Evolutionary conservation across 2,888 invertebrate species (phyloP).

Genomic region (Malacosoma neustria): DNA sequence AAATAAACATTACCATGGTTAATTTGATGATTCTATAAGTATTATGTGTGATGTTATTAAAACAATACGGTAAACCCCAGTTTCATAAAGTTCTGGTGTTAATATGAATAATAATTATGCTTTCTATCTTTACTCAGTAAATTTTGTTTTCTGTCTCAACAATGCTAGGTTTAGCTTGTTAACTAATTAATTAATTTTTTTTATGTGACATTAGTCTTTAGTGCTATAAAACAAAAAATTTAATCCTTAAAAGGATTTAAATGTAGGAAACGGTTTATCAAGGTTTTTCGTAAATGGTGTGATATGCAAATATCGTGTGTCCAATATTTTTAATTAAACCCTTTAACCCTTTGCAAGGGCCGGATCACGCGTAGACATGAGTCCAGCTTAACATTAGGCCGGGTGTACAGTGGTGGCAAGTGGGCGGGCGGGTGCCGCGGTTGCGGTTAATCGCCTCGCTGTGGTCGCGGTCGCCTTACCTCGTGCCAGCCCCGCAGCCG

Average conservation of each 20-base stretch:
- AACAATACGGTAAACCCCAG: too few relatives aligned
- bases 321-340: slow-evolving; percentile 24
- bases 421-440: slow-evolving; percentile 26
- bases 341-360: slow-evolving; percentile 19
- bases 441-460: slow-evolving; percentile 34
- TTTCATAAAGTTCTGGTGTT: too few relatives aligned
- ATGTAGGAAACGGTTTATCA: not conserved
- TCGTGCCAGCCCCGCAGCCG: slow-evolving; percentile 20
- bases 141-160: too few relatives aligned
- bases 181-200: too few relatives aligned
- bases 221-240: not conserved
- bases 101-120: too few relatives aligned
- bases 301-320: slow-evolving; percentile 1
- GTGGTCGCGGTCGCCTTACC: slow-evolving; percentile 29
- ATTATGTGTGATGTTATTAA: too few relatives aligned
- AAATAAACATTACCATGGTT: not conserved
- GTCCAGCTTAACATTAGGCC: slow-evolving; percentile 32
- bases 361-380: slow-evolving; percentile 28
- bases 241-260: not conserved
- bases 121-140: too few relatives aligned
- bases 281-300: slow-evolving; percentile 3
- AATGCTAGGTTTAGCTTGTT: too few relatives aligned
- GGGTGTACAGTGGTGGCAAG: slow-evolving; percentile 16
- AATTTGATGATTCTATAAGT: too few relatives aligned
- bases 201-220: too few relatives aligned